Evolutionary conservation across 2,113 vertebrate species (phyloP).

Genomic region (Sinosuthora webbiana): DNA sequence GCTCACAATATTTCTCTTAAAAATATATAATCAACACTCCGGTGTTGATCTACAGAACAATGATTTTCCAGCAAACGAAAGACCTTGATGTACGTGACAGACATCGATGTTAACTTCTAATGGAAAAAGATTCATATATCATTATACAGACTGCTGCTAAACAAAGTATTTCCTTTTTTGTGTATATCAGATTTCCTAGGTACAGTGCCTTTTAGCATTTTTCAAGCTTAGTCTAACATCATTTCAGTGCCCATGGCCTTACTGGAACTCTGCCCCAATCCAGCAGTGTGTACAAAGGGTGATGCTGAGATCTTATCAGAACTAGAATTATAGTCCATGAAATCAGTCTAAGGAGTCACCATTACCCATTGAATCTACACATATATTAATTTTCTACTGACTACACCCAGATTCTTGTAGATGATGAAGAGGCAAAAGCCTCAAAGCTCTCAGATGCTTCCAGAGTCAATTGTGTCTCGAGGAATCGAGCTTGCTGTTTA

Average conservation of each 20-base stretch:
- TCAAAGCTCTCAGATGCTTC: background rate
- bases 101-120: background rate
- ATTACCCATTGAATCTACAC: background rate
- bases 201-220: background rate
- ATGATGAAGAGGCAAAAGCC: background rate
- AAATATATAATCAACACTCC: background rate
- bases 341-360: background rate
- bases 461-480: background rate
- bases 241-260: background rate
- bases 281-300: background rate
- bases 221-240: background rate
- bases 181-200: background rate
- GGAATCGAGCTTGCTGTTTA: background rate
- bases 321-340: background rate
- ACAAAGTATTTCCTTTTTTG: background rate
- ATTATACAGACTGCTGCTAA: background rate
- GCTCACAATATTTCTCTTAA: background rate
- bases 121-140: background rate
- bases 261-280: background rate
- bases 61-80: background rate
- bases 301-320: background rate
- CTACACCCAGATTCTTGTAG: background rate
- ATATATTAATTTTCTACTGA: background rate
- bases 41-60: background rate
- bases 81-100: background rate